A percentile compares a stretch with the other conserved stretches of the same genome.
Conservation (phyloP, 37 sponge, comb jelly and placozoan species). For the Halichondria panicea region DNA sequence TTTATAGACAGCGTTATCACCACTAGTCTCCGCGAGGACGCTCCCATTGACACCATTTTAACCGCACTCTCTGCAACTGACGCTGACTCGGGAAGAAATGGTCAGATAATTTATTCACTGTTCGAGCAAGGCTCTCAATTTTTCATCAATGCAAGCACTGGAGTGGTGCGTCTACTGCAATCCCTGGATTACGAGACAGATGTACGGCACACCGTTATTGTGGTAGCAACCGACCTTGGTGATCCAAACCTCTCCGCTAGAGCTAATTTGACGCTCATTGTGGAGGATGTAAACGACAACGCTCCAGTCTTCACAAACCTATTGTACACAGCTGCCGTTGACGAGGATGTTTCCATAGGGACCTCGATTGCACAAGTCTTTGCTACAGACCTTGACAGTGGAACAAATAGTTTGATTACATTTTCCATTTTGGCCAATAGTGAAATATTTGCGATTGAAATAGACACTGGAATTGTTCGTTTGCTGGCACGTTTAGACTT, state of each 20-base stretch:
- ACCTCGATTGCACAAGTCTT: constrained; percentile 21
- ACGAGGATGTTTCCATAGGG: constrained; percentile 20
- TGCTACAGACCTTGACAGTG: constrained; percentile 67
- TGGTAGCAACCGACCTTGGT: constrained; percentile 66
- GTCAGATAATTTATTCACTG: constrained; percentile 7
- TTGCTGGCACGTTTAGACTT: constrained; percentile 24
- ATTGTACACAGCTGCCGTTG: constrained; percentile 31
- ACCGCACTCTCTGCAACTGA: constrained; percentile 46
- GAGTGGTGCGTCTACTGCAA: constrained; percentile 28
- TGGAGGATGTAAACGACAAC: constrained; percentile 50
- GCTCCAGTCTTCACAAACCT: constrained; percentile 44
- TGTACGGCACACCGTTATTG: constrained; percentile 12
- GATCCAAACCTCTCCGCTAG: constrained; percentile 21
- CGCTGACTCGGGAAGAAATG: constrained; percentile 52
- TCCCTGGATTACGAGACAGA: constrained; percentile 56
- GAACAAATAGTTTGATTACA: constrained; percentile 53
- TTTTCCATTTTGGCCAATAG: constrained; percentile 37
- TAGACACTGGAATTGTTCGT: constrained; percentile 30
- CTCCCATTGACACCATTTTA: constrained; percentile 22
- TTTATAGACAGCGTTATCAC: constrained; percentile 9
- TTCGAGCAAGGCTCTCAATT: not conserved
- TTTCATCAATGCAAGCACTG: constrained; percentile 54
- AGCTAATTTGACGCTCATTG: constrained; percentile 17
- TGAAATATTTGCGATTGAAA: constrained; percentile 14
- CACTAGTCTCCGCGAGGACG: constrained; percentile 17